Evolutionary conservation across 2,113 vertebrate genomes (phyloP).

Genomic region (Paralichthys olivaceus): DNA sequence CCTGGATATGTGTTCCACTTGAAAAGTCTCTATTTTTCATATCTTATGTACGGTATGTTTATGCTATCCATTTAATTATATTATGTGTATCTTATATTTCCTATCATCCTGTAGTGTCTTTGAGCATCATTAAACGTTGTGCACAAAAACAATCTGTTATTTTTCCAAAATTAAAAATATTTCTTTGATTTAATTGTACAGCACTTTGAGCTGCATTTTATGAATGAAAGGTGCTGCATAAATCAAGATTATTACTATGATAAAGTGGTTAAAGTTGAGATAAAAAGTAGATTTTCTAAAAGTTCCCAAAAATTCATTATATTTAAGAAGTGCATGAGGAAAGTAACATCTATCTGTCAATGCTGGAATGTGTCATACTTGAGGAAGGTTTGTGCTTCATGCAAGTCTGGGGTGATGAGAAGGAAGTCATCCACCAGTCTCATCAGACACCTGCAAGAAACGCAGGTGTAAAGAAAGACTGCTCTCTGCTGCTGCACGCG

Average conservation of each 20-base stretch:
- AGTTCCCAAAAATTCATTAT: not conserved
- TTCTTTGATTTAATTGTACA: too few species aligned
- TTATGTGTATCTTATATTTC: too few species aligned
- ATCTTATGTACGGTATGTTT: not conserved
- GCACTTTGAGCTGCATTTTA: too few species aligned
- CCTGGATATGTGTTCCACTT: not conserved
- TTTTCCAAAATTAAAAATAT: too few species aligned
- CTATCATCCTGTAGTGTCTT: too few species aligned
- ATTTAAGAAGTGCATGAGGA: not conserved
- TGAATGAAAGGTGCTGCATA: too few species aligned
- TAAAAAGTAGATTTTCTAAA: too few species aligned
- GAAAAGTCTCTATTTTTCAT: not conserved
- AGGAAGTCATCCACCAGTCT: conserved; percentile 94
- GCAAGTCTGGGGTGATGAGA: conserved; percentile 89
- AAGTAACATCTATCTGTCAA: not conserved
- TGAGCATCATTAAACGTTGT: too few species aligned
- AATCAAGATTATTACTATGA: too few species aligned
- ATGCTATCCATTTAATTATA: too few species aligned
- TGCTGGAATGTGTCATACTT: conserved; percentile 77
- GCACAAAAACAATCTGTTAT: too few species aligned
- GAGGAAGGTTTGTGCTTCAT: conserved; percentile 86
- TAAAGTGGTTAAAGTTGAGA: too few species aligned
- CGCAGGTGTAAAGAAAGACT: conserved; percentile 19
- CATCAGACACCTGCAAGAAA: conserved; percentile 86
- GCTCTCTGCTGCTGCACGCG: conserved; percentile 45